Evolutionary conservation across 2,888 invertebrate genomes (phyloP).

Genomic region (Catocala sponsa): DNA sequence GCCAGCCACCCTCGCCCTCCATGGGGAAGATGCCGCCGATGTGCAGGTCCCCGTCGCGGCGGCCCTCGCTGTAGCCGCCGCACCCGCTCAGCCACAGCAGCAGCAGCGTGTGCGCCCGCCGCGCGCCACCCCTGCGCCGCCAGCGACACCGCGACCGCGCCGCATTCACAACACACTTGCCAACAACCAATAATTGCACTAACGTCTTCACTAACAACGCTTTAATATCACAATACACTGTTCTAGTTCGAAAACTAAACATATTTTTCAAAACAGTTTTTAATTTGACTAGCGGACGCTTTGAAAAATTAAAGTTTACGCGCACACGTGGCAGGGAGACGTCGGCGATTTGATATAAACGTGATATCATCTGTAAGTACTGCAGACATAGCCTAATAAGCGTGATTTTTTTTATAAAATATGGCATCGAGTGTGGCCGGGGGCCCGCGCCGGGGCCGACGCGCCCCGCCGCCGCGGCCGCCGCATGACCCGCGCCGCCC

Average conservation of each 20-base stretch:
- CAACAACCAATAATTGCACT: constrained; percentile 86
- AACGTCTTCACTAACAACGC: constrained; percentile 81
- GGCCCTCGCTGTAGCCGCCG: constrained; percentile 72
- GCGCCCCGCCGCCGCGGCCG: constrained; percentile 70
- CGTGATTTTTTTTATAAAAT: constrained; percentile 77
- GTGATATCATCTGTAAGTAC: constrained; percentile 74
- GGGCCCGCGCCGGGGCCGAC: constrained; percentile 63
- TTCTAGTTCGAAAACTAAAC: constrained; percentile 82
- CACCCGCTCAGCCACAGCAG: constrained; percentile 73
- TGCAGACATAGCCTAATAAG: constrained; percentile 85
- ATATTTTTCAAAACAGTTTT: constrained; percentile 72
- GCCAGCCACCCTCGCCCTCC: constrained; percentile 98
- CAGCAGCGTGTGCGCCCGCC: constrained; percentile 63
- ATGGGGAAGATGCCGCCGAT: constrained; percentile 99
- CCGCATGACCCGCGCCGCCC: constrained; percentile 72
- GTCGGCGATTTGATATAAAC: constrained; percentile 66
- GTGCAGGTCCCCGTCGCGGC: constrained; percentile 93
- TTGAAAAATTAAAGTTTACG: constrained; percentile 82
- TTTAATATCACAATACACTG: constrained; percentile 76
- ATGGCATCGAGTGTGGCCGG: constrained; percentile 66
- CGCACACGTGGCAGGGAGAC: constrained; percentile 69
- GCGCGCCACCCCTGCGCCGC: constrained; percentile 43
- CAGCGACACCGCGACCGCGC: constrained; percentile 55
- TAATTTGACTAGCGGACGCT: constrained; percentile 86
- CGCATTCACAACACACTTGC: constrained; percentile 75